These are phyloP conservation scores for Otocyon megalotis DNA, from an alignment of 2,113 vertebrate species.

Conservation along the genomic window DNA sequence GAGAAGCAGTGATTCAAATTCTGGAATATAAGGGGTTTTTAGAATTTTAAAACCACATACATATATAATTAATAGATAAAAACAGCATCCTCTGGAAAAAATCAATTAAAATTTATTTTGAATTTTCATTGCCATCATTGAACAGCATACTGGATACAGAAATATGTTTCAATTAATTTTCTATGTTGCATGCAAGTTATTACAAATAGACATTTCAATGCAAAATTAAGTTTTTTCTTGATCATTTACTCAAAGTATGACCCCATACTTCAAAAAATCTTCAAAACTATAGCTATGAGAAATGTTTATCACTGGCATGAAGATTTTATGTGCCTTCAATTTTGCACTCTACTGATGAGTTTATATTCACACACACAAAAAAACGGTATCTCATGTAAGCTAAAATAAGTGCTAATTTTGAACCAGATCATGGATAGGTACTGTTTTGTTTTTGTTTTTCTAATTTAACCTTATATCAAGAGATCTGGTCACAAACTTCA, in stretches of 20 bases:
- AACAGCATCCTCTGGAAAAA: not conserved
- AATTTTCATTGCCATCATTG: not conserved
- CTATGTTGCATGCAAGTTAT: not conserved
- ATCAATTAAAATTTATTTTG: not conserved
- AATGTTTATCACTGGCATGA: not conserved
- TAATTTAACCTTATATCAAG: conserved; percentile 76
- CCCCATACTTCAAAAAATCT: not conserved
- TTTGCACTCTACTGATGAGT: conserved; percentile 3
- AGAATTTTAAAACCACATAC: not conserved
- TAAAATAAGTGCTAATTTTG: conserved; percentile 27
- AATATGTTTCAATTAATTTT: not conserved
- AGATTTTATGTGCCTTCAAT: not conserved
- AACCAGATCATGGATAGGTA: not conserved
- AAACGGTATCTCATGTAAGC: not conserved
- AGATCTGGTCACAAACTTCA: conserved; percentile 50
- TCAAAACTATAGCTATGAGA: not conserved
- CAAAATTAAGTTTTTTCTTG: not conserved
- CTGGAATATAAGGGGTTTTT: not conserved
- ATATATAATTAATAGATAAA: not conserved
- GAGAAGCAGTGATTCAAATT: not conserved
- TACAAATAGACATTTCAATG: conserved; percentile 9
- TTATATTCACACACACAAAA: conserved; percentile 2
- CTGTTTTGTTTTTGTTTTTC: conserved; percentile 50
- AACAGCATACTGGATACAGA: not conserved
- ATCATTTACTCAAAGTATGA: not conserved